Percentiles rank a stretch among this genome's conserved stretches.
phyloP scores from a whole-genome alignment of 1,140 invertebrate species.

The Sycophila sp. region DNA sequence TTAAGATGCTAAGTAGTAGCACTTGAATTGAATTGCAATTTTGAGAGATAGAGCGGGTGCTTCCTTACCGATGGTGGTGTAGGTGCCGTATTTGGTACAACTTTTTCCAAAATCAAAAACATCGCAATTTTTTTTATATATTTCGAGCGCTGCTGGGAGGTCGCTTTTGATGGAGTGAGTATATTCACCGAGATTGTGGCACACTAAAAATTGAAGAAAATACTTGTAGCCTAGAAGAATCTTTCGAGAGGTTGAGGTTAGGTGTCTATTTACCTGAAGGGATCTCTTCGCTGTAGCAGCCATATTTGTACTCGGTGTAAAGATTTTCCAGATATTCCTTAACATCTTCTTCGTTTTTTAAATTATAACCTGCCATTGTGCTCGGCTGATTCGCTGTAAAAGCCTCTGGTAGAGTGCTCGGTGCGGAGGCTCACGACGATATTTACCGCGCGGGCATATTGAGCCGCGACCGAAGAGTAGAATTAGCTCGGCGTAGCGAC shows the following conservation, averaged over 20 bases:
- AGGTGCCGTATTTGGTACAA: constrained; percentile 86
- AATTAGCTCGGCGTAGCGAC: too few relatives aligned
- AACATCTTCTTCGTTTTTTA: constrained; percentile 86
- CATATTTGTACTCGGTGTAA: constrained; percentile 91
- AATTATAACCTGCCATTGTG: constrained; percentile 66
- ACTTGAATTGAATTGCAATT: background rate
- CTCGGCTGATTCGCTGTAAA: too few relatives aligned
- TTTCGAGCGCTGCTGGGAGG: constrained; percentile 77
- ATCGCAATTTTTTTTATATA: constrained; percentile 88
- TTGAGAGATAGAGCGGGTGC: background rate
- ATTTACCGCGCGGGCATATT: too few relatives aligned
- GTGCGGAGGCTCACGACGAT: too few relatives aligned
- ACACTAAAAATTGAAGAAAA: constrained; percentile 71
- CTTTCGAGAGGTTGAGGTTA: constrained; percentile 33
- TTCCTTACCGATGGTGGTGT: constrained; percentile 71
- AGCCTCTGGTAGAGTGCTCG: too few relatives aligned
- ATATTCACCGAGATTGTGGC: constrained; percentile 90
- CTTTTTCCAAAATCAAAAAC: constrained; percentile 82
- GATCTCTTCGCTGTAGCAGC: constrained; percentile 86
- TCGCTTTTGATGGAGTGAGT: constrained; percentile 85
- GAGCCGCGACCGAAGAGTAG: too few relatives aligned
- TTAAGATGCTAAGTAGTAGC: background rate
- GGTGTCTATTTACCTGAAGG: constrained; percentile 73
- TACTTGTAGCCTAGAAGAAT: background rate
- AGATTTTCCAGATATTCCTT: constrained; percentile 89